phyloP scores from a whole-genome alignment of 2,113 vertebrate species.

The Pterocles gutturalis region DNA sequence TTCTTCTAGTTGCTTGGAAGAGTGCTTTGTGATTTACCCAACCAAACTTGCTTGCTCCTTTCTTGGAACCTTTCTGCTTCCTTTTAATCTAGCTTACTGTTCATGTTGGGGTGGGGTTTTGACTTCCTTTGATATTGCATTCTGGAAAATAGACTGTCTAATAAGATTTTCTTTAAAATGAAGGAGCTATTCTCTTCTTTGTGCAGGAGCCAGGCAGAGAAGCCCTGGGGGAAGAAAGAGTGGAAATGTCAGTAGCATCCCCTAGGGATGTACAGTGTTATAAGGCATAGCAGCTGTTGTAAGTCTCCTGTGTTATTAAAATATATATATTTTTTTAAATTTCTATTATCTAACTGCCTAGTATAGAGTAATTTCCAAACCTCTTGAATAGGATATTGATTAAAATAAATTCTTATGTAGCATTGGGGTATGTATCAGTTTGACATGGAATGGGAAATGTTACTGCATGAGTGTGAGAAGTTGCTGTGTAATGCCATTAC shows the following conservation, averaged over 20 bases:
- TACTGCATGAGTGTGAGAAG: neutral
- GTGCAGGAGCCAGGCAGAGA: neutral
- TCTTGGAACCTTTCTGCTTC: neutral
- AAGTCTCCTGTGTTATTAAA: neutral
- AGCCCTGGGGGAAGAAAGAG: neutral
- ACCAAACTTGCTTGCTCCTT: neutral
- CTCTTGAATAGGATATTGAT: neutral
- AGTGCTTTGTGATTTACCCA: neutral
- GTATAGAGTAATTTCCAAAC: neutral
- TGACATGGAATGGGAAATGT: neutral
- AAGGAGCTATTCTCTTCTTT: neutral
- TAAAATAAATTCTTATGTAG: neutral
- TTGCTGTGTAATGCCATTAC: neutral
- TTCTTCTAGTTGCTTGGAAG: neutral
- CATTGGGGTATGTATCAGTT: fast-evolving
- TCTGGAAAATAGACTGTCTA: neutral
- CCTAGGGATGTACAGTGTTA: neutral
- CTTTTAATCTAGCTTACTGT: neutral
- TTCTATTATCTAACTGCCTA: neutral
- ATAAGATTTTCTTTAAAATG: neutral
- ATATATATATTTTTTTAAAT: neutral
- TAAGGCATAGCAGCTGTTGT: neutral
- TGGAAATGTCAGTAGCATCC: neutral
- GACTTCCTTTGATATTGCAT: neutral
- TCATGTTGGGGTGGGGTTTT: neutral